Conservation (phyloP, 2,113 vertebrate species). For the Saccopteryx bilineata region DNA sequence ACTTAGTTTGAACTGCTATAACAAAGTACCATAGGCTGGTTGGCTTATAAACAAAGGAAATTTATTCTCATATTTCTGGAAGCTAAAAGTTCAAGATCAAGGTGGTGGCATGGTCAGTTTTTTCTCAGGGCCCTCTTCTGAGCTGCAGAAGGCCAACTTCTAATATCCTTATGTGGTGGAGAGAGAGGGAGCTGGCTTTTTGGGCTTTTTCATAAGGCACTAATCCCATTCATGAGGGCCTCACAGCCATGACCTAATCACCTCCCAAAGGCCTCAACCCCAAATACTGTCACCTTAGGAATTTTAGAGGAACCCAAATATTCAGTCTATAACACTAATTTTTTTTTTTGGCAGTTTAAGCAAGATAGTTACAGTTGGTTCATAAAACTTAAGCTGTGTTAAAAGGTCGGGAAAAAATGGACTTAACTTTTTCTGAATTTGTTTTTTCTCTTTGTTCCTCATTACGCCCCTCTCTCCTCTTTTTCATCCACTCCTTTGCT, state of each 20-base stretch:
- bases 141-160: neutral
- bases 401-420: neutral
- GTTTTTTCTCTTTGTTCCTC: constrained; percentile 24
- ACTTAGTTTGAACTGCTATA: neutral
- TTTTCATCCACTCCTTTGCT: constrained; percentile 38
- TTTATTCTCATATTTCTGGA: neutral
- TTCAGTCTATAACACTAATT: neutral
- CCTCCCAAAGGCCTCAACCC: neutral
- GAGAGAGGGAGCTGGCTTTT: neutral
- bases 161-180: neutral
- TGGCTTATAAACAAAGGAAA: neutral
- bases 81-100: neutral
- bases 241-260: neutral
- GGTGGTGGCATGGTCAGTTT: neutral
- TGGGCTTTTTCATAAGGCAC: neutral
- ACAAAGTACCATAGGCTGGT: neutral
- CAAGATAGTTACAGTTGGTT: neutral
- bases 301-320: neutral
- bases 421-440: neutral
- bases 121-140: neutral
- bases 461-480: constrained; percentile 54
- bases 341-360: constrained; percentile 40
- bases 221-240: neutral
- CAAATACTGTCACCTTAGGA: neutral
- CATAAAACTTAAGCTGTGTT: neutral